phyloP scores from a whole-genome alignment of 2,113 vertebrate genomes.

The Ramphastos sulfuratus region DNA sequence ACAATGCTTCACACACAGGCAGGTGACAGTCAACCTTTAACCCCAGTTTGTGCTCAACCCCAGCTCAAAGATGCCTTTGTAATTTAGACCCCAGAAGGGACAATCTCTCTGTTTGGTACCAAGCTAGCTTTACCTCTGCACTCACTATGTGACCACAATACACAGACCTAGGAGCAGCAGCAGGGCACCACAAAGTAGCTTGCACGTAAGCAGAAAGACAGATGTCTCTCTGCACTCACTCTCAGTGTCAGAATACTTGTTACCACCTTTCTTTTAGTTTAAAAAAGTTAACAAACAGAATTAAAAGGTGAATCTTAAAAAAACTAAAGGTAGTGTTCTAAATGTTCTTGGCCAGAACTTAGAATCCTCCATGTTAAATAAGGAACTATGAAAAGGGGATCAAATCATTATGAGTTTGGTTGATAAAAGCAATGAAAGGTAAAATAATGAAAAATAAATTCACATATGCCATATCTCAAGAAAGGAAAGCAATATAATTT shows the following conservation, averaged over 20 bases:
- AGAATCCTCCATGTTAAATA: not conserved
- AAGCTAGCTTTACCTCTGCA: not conserved
- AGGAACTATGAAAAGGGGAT: not conserved
- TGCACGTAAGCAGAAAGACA: not conserved
- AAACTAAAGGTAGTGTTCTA: not conserved
- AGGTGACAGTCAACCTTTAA: not conserved
- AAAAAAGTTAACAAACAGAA: not conserved
- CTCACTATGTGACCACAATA: not conserved
- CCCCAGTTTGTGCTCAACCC: not conserved
- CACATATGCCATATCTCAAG: not conserved
- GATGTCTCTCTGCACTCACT: not conserved
- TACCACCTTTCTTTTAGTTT: not conserved
- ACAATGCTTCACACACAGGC: not conserved
- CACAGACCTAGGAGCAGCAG: not conserved
- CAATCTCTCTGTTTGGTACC: not conserved
- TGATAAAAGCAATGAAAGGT: not conserved
- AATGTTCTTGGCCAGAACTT: not conserved
- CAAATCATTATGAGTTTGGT: not conserved
- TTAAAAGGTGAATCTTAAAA: not conserved
- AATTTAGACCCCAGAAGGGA: not conserved
- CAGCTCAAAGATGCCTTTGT: not conserved
- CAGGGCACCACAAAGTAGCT: not conserved
- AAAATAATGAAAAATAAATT: slow-evolving; percentile 23
- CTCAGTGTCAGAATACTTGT: not conserved
- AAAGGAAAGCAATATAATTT: slow-evolving; percentile 11